Evolutionary conservation across 2,888 invertebrate genomes (phyloP), one percentile per base, ranked within the genome.

Genomic region (Hyposoter didymator): DNA sequence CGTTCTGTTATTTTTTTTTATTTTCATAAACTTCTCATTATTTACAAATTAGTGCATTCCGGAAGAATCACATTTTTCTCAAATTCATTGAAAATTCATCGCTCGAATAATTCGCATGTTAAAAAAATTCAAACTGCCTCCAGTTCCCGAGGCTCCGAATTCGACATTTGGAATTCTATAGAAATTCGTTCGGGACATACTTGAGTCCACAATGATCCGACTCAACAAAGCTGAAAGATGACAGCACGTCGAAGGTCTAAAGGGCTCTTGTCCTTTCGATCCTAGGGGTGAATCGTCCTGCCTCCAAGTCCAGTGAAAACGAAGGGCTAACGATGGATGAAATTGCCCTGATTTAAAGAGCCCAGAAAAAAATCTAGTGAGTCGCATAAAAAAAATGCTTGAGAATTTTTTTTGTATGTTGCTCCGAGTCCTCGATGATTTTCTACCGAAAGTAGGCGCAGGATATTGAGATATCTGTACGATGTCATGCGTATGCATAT

Each of bases 341-440:
- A 89, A 92, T 92, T 92, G 90, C 89, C 90, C 90, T 90, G 90
- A 92, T 92, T 93, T 92, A 87, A 87, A 75, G 87, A 85, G 86
- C 87, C 86, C 84, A 64, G 39, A 66, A 76, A 12, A 43, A 73
- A 52, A 67, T 72, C 72, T 49, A 43, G n/a, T 55, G 55, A 80
- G 28, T 52, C 19, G 67, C 73, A 7, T 62, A 14, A n/a, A 22
- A 22, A 70, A 32, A 45, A 52, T 10, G 28, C 64, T 62, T 22
- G 19, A 64, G 72, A 47, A 62, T 55, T 76, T 49, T 47, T 47
- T 39, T 39, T 39, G 35, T 14, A 35, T 19, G 67, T 17, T 28
- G 66, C 19, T 72, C 80, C 76, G 62, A 87, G 78, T 87, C 88
- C 88, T 87, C 75, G 84, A 84, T 87, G 88, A 89, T 91, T 92